A percentile compares a stretch with the other conserved stretches of the same genome.
phyloP scores from a whole-genome alignment of 2,113 vertebrate species.

The Periophthalmodon schlosseri region DNA sequence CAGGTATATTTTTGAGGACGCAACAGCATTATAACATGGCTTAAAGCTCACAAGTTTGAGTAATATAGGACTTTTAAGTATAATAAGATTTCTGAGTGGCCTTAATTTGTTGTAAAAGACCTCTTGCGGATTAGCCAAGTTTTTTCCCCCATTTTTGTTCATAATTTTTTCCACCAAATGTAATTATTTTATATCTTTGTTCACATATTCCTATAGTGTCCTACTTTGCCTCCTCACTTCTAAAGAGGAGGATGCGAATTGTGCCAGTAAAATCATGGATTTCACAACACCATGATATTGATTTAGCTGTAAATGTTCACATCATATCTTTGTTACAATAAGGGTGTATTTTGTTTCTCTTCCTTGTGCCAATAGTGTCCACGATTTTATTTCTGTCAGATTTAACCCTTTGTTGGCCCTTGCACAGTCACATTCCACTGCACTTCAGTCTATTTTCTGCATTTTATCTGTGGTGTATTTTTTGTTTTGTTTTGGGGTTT shows the following conservation, averaged over 20 bases:
- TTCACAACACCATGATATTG: slow-evolving; percentile 1
- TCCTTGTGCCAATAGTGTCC: slow-evolving; percentile 74
- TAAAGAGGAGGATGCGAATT: background rate
- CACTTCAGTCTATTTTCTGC: slow-evolving; percentile 45
- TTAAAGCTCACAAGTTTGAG: too few relatives aligned
- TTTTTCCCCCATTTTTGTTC: slow-evolving; percentile 3
- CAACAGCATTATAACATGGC: too few relatives aligned
- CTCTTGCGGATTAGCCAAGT: slow-evolving; percentile 1
- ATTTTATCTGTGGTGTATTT: slow-evolving; percentile 6
- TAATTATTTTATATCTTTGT: slow-evolving; percentile 22
- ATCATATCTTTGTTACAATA: slow-evolving; percentile 38
- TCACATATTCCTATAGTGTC: slow-evolving; percentile 6
- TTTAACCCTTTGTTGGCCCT: slow-evolving; percentile 35
- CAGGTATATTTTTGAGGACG: too few relatives aligned
- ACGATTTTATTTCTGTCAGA: slow-evolving; percentile 25
- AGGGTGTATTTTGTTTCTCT: slow-evolving; percentile 30
- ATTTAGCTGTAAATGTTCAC: background rate
- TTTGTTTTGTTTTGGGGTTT: slow-evolving; percentile 33
- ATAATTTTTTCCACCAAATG: background rate
- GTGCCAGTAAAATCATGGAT: slow-evolving; percentile 27
- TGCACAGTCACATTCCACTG: slow-evolving; percentile 50
- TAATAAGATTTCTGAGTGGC: slow-evolving; percentile 56
- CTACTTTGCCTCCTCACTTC: background rate
- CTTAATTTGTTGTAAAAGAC: slow-evolving; percentile 55
- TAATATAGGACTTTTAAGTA: background rate